Evolutionary conservation across 2,797 vertebrate species (phyloP).

Genomic region (Tragopan temminckii): DNA sequence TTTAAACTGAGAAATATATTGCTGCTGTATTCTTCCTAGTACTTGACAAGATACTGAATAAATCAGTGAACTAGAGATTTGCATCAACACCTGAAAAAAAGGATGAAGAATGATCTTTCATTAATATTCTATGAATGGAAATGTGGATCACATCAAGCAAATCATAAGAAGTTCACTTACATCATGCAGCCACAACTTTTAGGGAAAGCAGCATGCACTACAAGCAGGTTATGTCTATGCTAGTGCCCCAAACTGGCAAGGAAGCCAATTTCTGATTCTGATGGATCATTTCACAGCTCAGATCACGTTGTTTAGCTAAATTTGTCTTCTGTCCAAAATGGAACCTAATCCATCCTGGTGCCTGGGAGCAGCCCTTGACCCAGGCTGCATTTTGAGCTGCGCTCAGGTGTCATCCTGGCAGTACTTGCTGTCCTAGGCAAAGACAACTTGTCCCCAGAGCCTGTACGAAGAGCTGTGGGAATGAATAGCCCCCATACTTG

Average conservation of each 20-base stretch:
- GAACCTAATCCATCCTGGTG: neutral
- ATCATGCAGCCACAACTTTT: neutral
- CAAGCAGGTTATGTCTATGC: neutral
- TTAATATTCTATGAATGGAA: conserved; percentile 37
- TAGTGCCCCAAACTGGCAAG: neutral
- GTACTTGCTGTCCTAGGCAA: neutral
- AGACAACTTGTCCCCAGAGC: neutral
- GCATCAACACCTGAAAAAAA: neutral
- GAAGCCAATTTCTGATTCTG: neutral
- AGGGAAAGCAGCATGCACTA: neutral
- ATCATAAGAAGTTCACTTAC: neutral
- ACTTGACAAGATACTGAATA: conserved; percentile 28
- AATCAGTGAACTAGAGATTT: neutral
- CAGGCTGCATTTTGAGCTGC: neutral
- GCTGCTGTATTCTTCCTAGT: neutral
- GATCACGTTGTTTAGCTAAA: neutral
- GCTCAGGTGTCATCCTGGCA: neutral
- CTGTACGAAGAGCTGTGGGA: neutral
- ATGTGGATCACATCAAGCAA: conserved; percentile 5
- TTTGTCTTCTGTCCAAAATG: neutral
- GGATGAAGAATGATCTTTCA: neutral
- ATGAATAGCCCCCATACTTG: neutral
- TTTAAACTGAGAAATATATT: conserved; percentile 35
- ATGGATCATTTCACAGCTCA: neutral
- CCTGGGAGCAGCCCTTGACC: neutral